Conservation (phyloP, 2,888 invertebrate species). For the Drosophila nigricruria region DNA sequence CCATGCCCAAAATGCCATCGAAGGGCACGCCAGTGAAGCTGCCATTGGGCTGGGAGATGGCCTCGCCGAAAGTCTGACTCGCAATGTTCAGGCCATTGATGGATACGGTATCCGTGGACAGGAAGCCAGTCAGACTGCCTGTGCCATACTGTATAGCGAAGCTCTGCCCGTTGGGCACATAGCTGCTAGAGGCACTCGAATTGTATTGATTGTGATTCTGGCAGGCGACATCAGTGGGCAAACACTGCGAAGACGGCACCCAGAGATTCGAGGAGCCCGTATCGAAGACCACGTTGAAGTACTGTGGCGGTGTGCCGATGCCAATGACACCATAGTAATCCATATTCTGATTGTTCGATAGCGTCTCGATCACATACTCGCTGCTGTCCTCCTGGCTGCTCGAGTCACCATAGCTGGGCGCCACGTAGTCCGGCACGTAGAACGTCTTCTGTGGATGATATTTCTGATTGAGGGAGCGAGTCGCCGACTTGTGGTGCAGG, state of each 20-base stretch:
- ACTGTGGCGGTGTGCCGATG: slow-evolving; percentile 96
- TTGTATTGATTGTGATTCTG: slow-evolving; percentile 98
- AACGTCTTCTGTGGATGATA: slow-evolving; percentile 39
- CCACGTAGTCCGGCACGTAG: slow-evolving; percentile 39
- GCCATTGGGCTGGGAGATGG: slow-evolving; percentile 94
- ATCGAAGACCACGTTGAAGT: slow-evolving; percentile 97
- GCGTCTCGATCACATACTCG: slow-evolving; percentile 62
- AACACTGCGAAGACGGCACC: slow-evolving; percentile 98
- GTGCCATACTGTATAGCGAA: slow-evolving; percentile 98
- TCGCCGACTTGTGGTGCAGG: slow-evolving; percentile 39
- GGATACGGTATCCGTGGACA: slow-evolving; percentile 94
- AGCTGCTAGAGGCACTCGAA: slow-evolving; percentile 92
- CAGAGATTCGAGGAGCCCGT: slow-evolving; percentile 97
- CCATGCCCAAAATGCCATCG: slow-evolving; percentile 98
- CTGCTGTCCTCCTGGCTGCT: slow-evolving; percentile 18
- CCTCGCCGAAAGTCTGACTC: slow-evolving; percentile 97
- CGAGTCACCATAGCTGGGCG: slow-evolving; percentile 37
- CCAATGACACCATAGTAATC: slow-evolving; percentile 97
- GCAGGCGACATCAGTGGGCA: slow-evolving; percentile 95
- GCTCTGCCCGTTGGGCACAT: slow-evolving; percentile 93
- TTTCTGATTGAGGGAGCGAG: slow-evolving; percentile 48
- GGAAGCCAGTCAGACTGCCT: slow-evolving; percentile 97
- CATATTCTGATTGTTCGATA: slow-evolving; percentile 96
- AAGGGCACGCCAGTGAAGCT: slow-evolving; percentile 98
- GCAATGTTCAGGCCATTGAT: slow-evolving; percentile 89